phyloP scores from a whole-genome alignment of 2,797 vertebrate species.

The Thripadectes ignobilis region DNA sequence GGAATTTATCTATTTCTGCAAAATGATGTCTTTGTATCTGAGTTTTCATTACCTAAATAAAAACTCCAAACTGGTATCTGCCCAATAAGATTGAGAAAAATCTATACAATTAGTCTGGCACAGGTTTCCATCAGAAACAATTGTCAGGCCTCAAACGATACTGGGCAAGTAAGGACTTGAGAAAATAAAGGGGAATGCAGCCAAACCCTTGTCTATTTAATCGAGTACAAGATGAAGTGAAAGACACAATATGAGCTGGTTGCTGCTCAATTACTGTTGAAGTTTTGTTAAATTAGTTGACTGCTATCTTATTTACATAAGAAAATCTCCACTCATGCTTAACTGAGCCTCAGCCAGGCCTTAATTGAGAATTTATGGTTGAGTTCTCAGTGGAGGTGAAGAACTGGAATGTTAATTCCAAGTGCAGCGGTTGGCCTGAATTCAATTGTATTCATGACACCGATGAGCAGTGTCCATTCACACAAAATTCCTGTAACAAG shows the following conservation, averaged over 20 bases:
- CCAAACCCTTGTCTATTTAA: slow-evolving; percentile 21
- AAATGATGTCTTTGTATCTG: not conserved
- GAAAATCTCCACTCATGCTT: slow-evolving; percentile 47
- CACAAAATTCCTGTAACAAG: not conserved
- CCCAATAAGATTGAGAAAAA: not conserved
- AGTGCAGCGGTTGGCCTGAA: not conserved
- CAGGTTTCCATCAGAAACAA: not conserved
- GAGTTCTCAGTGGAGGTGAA: slow-evolving; percentile 28
- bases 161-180: not conserved
- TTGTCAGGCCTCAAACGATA: not conserved
- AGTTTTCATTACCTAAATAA: not conserved
- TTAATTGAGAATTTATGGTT: slow-evolving; percentile 62
- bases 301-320: slow-evolving; percentile 52
- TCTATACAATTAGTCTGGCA: not conserved
- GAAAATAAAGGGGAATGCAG: slow-evolving; percentile 2
- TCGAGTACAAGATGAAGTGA: not conserved
- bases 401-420: slow-evolving; percentile 8
- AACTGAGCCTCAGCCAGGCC: not conserved
- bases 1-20: not conserved
- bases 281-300: slow-evolving; percentile 22
- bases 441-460: not conserved
- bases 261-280: slow-evolving; percentile 22
- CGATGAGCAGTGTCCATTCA: slow-evolving; percentile 3
- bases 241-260: not conserved
- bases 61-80: not conserved